Evolutionary conservation across 2,888 invertebrate species (phyloP), one percentile per base, ranked within the genome.

Genomic region (Lydus trimaculatus): DNA sequence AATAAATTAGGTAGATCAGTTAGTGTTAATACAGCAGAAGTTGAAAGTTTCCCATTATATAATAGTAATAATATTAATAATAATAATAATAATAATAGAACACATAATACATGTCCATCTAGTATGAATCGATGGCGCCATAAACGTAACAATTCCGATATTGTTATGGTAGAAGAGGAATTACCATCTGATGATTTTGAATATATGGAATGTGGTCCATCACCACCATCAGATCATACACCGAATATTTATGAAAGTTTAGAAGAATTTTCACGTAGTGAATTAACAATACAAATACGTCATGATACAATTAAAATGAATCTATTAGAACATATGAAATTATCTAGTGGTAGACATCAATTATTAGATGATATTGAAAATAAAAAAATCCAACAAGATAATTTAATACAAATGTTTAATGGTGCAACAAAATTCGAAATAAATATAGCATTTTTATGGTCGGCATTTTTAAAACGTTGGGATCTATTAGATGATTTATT

Each of bases 211-310:
- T 92, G 91, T 78, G 93, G 93, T 67, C 92, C 92, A 48, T 92
- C 93, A 20, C 93, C 93, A 9, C 93, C 93, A 33, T 91, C 93
- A 68, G 94, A 94, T 84, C 92, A 92, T 84, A 92, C 92, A 58
- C 92, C 93, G 75, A 92, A 92, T 82, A 90, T 93, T 87, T 93
- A 93, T 86, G 94, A 94, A 82, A 93, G 92, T 85, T 93, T 93
- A 80, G 92, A 91, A 82, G 92, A 92, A 82, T 85, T 85, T 65
- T 82, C 84, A 20, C 91, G 91, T 60, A 90, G 90, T 75, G 88
- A 90, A 74, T 90, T 92, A 81, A 85, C 91, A 80, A 91, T 92
- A 80, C 92, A 91, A 80, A 91, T 92, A 80, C 91, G 92, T 84
- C 84, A 88, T 79, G 94, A 94, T 78, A 91, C 91, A 65, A 88